A percentile compares a stretch with the other conserved stretches of the same genome.
Conservation (phyloP, 2,888 invertebrate genomes). For the Drosophila yooni region DNA sequence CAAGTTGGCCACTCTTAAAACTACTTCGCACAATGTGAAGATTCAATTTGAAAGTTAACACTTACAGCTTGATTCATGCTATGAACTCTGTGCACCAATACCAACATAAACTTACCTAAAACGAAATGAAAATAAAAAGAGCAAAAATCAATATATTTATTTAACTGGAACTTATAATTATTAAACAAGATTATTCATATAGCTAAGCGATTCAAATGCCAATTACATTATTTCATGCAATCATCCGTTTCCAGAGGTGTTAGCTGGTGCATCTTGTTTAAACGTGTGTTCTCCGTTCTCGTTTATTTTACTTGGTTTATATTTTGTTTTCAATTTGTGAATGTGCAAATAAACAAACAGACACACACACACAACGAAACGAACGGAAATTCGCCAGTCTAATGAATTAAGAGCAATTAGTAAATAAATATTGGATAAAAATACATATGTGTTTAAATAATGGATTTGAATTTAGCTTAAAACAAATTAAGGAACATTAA, state of each 20-base stretch:
- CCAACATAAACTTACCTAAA: slow-evolving; percentile 77
- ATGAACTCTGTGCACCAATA: slow-evolving; percentile 49
- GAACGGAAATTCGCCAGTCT: slow-evolving; percentile 33
- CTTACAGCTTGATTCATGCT: slow-evolving; percentile 74
- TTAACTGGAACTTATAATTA: slow-evolving; percentile 21
- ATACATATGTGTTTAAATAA: slow-evolving; percentile 35
- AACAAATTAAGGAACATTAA: slow-evolving; percentile 17
- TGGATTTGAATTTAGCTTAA: slow-evolving; percentile 9
- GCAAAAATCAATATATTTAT: slow-evolving; percentile 30
- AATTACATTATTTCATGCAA: slow-evolving; percentile 27
- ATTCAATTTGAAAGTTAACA: slow-evolving; percentile 46
- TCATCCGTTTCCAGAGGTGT: slow-evolving; percentile 41
- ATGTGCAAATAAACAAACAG: slow-evolving; percentile 52
- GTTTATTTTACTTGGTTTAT: slow-evolving; percentile 15
- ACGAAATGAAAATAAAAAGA: slow-evolving; percentile 45
- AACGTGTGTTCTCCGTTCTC: slow-evolving; percentile 7
- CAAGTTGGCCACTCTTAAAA: slow-evolving; percentile 27
- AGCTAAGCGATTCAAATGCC: not conserved
- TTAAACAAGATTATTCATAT: slow-evolving; percentile 26
- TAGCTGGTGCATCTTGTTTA: slow-evolving; percentile 26
- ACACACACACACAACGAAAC: slow-evolving; percentile 1
- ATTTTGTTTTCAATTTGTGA: slow-evolving; percentile 23
- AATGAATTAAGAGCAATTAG: slow-evolving; percentile 40
- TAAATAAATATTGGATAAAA: slow-evolving; percentile 50
- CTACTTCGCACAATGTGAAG: slow-evolving; percentile 35